phyloP scores from a whole-genome alignment of 30 jellyfish, hydroid and myxozoan genomes.

The Turritopsis rubra region DNA sequence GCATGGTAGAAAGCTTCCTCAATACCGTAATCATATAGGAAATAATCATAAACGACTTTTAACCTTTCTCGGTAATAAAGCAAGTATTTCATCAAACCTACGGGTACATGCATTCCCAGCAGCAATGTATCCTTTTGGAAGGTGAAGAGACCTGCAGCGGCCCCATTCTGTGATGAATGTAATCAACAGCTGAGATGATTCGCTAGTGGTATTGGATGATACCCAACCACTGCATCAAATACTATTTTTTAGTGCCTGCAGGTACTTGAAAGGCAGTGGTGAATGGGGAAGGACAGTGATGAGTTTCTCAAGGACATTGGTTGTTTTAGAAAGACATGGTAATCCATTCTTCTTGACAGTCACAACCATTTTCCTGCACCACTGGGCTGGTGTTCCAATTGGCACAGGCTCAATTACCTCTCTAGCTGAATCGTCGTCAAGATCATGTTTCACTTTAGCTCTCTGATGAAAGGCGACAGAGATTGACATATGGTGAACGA shows the following conservation, averaged over 20 bases:
- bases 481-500: slow-evolving; percentile 13
- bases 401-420: slow-evolving; percentile 34
- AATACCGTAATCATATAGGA: too few species aligned
- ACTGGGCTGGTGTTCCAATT: slow-evolving; percentile 21
- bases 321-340: slow-evolving; percentile 30
- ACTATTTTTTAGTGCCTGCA: background rate
- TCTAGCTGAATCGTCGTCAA: slow-evolving; percentile 25
- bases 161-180: background rate
- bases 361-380: slow-evolving; percentile 44
- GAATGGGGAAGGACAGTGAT: slow-evolving; percentile 47
- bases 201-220: slow-evolving; percentile 21
- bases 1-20: too few species aligned
- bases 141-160: background rate
- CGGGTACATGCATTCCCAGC: too few species aligned
- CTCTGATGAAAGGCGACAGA: slow-evolving; percentile 21
- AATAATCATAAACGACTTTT: too few species aligned
- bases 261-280: slow-evolving; percentile 17
- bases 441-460: slow-evolving; percentile 19
- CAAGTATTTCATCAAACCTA: too few species aligned
- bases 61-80: too few species aligned
- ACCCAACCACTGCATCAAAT: slow-evolving; percentile 20
- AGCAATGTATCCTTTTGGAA: too few species aligned
- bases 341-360: slow-evolving; percentile 32
- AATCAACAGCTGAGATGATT: background rate
- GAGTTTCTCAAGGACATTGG: slow-evolving; percentile 32